Evolutionary conservation across 2,888 invertebrate genomes (phyloP), one percentile per base, ranked within the genome.

Genomic region (Eulithis testata): DNA sequence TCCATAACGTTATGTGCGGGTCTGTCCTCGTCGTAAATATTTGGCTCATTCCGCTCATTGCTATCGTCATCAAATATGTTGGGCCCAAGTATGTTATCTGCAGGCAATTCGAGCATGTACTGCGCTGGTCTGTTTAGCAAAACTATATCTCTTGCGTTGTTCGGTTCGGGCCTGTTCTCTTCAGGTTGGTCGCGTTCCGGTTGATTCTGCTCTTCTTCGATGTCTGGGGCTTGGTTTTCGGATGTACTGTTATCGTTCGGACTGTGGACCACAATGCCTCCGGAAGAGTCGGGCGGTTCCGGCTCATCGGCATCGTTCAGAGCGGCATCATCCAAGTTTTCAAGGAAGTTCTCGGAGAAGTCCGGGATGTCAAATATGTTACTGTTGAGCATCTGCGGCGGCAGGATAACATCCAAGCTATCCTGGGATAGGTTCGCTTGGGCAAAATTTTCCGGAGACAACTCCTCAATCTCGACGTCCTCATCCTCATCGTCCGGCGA

Each of bases 301-400:
- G 58, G 66, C 4, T 59, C 54, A 12, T 60, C 63, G 3, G 52
- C 59, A 9, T 67, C 67, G 44, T 57, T 53, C 60, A 67, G 11
- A 2, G 51, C 63, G 0, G 70, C 74, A 7, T 69, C 74, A n/a
- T 76, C 71, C 21, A 76, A 52, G 37, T 70, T 62, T 9, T 75
- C 71, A n/a, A 68, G 56, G 27, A 76, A 73, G 36, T 73, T 68
- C 45, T 71, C 72, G 11, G 70, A 68, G n/a, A 73, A 75, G 11
- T 73, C 74, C 14, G 72, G 71, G 27, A 75, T 67, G 9, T 69
- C 73, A 7, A 77, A 76, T 14, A 76, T 66, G 9, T 72, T 70
- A 47, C 60, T 70, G 45, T 69, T 67, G 49, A 76, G 73, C 8
- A 76, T 75, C 50, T 76, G 74, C 11, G 71, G 59, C 36, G 67